Evolutionary conservation across 2,888 invertebrate species (phyloP), one percentile per base, ranked within the genome.

Genomic region (Pyrrhosoma nymphula): DNA sequence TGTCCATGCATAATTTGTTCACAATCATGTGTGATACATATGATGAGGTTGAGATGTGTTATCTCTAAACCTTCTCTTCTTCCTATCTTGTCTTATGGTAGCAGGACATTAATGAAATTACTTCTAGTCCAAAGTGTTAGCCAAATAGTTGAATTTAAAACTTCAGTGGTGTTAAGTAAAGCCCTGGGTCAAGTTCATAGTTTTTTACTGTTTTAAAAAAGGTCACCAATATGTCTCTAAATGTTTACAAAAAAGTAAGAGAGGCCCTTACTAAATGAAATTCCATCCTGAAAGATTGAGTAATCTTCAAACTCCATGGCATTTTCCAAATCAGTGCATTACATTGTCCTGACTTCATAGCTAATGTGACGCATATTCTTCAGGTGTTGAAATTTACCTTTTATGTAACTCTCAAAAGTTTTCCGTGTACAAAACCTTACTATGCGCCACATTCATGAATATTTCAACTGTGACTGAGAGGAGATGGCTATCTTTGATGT

Each of bases 111-210:
- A 47, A 63, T 93, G 93, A 93, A 69, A 69, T 75, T 69, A 93
- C 75, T 69, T 93, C 93, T 93, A 93, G 93, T 93, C 93, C 47
- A 69, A 47, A 93, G 63, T 93, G 47, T 93, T 93, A 93, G 93
- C 75, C 93, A 93, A 63, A 93, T 69, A 93, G 63, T 93, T 93
- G 16, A 75, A 93, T 93, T 56, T 47, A 39, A 0, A 93, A 69
- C 69, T 47, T 69, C 47, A 93, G 39, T 55, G 93, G 39, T 93
- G 75, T 93, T 69, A 2, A 47, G 56, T 89, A 69, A 69, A 47
- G 69, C 63, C 63, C 47, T 75, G 69, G 47, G 69, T 69, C 93
- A 39, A 69, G 69, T 69, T 93, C 93, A 93, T 69, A 93, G 93
- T 93, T 75, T 93, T 93, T 69, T 93, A 93, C 93, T n/a, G 47